Percentiles rank a stretch among this genome's conserved stretches.
phyloP scores from a whole-genome alignment of 1,140 invertebrate species.

The Pristionchus pacificus region DNA sequence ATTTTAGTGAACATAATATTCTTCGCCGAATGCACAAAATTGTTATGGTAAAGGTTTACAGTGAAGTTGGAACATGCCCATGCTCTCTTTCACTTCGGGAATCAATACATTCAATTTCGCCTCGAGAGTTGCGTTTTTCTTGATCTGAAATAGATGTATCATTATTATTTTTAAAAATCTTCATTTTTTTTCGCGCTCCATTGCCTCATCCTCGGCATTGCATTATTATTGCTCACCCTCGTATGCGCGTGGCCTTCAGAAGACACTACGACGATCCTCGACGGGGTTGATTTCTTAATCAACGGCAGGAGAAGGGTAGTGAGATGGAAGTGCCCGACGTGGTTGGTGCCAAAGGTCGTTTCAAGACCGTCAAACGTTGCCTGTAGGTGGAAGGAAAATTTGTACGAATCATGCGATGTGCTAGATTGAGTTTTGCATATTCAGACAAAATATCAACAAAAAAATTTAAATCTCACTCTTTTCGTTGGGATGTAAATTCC shows the following conservation, averaged over 20 bases:
- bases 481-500: conserved; percentile 76
- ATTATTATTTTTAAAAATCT: too few species aligned
- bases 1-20: too few species aligned
- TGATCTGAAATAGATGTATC: too few species aligned
- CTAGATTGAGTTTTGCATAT: too few species aligned
- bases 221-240: too few species aligned
- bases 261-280: conserved; percentile 78
- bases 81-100: not conserved
- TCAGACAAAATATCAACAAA: too few species aligned
- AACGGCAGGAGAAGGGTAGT: conserved; percentile 70
- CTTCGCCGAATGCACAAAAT: too few species aligned
- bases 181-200: too few species aligned
- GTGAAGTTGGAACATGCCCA: not conserved
- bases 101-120: not conserved
- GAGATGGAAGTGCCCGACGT: conserved; percentile 77
- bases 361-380: conserved; percentile 81
- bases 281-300: conserved; percentile 73
- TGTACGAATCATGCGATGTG: too few species aligned
- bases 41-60: not conserved
- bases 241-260: conserved; percentile 85
- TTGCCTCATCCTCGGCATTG: too few species aligned
- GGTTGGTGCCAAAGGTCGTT: conserved; percentile 76
- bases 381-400: too few species aligned
- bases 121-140: not conserved
- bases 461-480: too few species aligned